Evolutionary conservation across 2,888 invertebrate genomes (phyloP).

Genomic region (Coelinius sp.): DNA sequence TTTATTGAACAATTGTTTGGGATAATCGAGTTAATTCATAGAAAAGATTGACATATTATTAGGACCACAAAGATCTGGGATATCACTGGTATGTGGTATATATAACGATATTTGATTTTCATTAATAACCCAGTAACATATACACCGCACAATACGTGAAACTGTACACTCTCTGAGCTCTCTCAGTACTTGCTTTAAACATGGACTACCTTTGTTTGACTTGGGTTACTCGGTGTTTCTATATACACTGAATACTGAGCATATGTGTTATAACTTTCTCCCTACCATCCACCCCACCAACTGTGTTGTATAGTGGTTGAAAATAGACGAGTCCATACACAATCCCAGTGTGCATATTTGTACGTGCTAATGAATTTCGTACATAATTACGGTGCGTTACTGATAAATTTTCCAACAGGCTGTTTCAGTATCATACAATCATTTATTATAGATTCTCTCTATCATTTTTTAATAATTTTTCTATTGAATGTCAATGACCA

Average conservation of each 20-base stretch:
- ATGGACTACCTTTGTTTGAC: constrained; percentile 52
- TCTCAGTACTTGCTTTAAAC: constrained; percentile 31
- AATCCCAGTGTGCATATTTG: constrained; percentile 52
- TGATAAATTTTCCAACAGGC: constrained; percentile 39
- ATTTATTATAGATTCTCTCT: not conserved
- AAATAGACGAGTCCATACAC: constrained; percentile 18
- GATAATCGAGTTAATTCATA: no score
- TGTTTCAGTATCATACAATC: constrained; percentile 1
- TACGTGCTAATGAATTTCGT: constrained; percentile 63
- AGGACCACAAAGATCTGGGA: no score
- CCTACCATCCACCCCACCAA: constrained; percentile 7
- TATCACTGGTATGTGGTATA: no score
- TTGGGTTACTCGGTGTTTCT: constrained; percentile 47
- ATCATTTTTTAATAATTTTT: not conserved
- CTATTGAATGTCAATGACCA: not conserved
- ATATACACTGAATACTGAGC: constrained; percentile 16
- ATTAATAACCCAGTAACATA: constrained; percentile 59
- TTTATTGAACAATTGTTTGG: no score
- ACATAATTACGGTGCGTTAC: constrained; percentile 54
- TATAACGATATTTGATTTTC: constrained; percentile 57
- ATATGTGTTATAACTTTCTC: constrained; percentile 9
- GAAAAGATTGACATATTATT: not conserved
- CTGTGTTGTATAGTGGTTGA: constrained; percentile 8
- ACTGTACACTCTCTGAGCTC: constrained; percentile 23
- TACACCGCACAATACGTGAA: constrained; percentile 34